Conservation (phyloP, 2,888 invertebrate species). For the Poecilus cupreus region DNA sequence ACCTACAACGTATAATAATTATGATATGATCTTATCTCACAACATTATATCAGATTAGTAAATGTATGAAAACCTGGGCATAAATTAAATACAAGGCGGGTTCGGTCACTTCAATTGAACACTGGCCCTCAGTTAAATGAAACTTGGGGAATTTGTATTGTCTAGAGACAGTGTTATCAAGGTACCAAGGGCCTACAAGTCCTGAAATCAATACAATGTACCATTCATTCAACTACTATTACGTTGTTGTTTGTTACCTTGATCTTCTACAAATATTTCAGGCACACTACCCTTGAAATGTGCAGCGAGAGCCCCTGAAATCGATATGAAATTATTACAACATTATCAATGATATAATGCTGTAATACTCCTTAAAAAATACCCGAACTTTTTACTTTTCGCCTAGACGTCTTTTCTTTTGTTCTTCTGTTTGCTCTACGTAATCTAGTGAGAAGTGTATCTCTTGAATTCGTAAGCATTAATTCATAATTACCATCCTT, state of each 20-base stretch:
- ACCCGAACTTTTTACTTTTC: conserved; percentile 59
- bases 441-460: conserved; percentile 42
- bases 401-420: conserved; percentile 44
- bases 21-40: too few species aligned
- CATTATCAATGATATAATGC: neutral
- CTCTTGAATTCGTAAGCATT: conserved; percentile 1
- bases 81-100: conserved; percentile 55
- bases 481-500: conserved; percentile 57
- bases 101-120: conserved; percentile 56
- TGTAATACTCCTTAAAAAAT: conserved; percentile 53
- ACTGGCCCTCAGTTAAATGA: conserved; percentile 50
- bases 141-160: conserved; percentile 55
- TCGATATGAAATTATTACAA: conserved; percentile 16
- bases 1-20: neutral
- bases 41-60: too few species aligned
- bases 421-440: conserved; percentile 51
- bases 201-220: conserved; percentile 1
- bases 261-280: conserved; percentile 45
- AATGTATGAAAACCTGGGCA: conserved; percentile 19
- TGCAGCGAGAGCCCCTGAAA: conserved; percentile 49
- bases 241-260: conserved; percentile 1
- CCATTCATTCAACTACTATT: too few species aligned
- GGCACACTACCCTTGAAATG: conserved; percentile 58
- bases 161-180: conserved; percentile 40
- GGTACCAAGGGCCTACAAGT: conserved; percentile 53